Base-by-base conservation (phyloP, 2,113 vertebrate genomes). In the Cyanocitta stelleri region DNA sequence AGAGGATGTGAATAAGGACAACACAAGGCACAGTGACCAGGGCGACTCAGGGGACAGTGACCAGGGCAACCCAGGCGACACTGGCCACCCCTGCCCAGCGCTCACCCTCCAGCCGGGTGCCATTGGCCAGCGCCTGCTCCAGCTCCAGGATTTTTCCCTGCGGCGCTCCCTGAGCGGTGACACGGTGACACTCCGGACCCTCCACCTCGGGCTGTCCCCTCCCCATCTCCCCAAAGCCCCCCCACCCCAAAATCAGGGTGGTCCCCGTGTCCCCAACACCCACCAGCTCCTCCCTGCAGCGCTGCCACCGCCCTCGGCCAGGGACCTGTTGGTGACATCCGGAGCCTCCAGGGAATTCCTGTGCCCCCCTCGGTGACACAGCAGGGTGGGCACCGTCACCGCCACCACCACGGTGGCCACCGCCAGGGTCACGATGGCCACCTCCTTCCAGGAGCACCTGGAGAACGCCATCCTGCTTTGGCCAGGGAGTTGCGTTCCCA, bases 301-400 rank as follows among this genome's bases (percentile, higher is more conserved):
- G 5, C 0, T 85, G 75, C 84, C 90, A 24, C 21, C 8, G 15
- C 56, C 7, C 39, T n/a, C 5, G 0, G 11, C 5, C 1, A 91
- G 88, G 69, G 84, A 67, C 75, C 0, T 3, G 32, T 89, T 88
- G 84, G 80, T 68, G 84, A 16, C 3, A 1, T 5, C 23, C 85
- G 75, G 30, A 0, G 0, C 8, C 5, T 1, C 41, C 1, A 5
- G 43, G 43, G 9, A 2, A 1, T n/a, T 46, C 5, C 6, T 0
- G 0, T 9, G 22, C 7, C 43, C 35, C 4, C 35, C 19, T 0
- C 16, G 0, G 6, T 9, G 7, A 14, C 51, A 78, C 17, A 86
- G 19, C 13, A 4, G 0, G 3, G 10, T 2, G 52, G 37, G 12
- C 16, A 93, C 11, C 2, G 4, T 8, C 1, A 11, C 41, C 0